phyloP scores from a whole-genome alignment of 2,113 vertebrate species.

The Macquaria australasica region DNA sequence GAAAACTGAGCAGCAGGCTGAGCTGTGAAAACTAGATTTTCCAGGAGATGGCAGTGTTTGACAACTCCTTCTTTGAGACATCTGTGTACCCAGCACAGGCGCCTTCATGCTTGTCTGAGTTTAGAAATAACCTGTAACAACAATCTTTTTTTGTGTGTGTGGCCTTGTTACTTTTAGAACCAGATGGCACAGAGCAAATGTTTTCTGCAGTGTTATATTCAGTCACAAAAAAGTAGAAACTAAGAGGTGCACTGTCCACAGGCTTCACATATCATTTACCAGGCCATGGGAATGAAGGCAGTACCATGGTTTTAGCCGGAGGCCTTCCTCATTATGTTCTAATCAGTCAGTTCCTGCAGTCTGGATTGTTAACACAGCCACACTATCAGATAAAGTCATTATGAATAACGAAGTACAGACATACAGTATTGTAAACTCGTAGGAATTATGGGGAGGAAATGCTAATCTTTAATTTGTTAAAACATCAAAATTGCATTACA shows the following conservation, averaged over 20 bases:
- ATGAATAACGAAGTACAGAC: background rate
- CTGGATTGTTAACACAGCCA: background rate
- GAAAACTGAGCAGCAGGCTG: background rate
- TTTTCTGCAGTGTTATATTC: background rate
- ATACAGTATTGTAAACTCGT: background rate
- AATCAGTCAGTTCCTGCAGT: background rate
- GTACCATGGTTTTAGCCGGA: background rate
- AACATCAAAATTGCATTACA: background rate
- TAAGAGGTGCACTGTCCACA: background rate
- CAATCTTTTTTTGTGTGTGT: background rate
- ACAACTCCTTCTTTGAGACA: background rate
- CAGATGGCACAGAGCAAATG: background rate
- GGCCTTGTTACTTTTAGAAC: background rate
- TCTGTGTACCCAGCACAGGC: background rate
- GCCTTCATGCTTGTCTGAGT: background rate
- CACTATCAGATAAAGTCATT: background rate
- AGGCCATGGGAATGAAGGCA: background rate
- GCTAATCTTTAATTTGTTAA: background rate
- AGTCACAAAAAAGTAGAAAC: background rate
- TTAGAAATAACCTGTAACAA: background rate
- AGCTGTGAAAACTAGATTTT: background rate
- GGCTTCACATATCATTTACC: background rate
- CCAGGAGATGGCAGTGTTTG: slow-evolving; percentile 32
- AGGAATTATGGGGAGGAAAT: background rate
- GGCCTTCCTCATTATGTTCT: background rate